Base-by-base conservation (phyloP, 2,888 invertebrate species). In the Acleris cristana region DNA sequence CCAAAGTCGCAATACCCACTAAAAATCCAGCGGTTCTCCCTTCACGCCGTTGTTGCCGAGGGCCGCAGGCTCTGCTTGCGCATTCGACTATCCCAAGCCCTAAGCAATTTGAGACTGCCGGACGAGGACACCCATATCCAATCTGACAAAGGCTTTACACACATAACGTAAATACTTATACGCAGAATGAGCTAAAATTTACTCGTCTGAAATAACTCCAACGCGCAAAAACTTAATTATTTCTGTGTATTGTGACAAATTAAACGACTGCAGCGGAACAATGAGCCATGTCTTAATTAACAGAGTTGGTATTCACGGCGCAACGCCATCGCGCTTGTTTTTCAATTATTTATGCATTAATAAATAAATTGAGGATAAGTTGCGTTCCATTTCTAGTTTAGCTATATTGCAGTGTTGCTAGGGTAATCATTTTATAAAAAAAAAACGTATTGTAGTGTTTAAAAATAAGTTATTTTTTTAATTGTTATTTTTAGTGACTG, bases 211-310 rank as follows among this genome's bases (percentile, higher is more conserved):
- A 51, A 51, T 51, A 51, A 51, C 51, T 21, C 19, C 51, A 21
- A 18, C 18, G n/a, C 51, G 62, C 18, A 45, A 63, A 61, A 69
- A 34, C 48, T 52, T 26, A 48, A 66, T 54, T 51, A 55, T 65
- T 63, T 65, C 59, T 64, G 58, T 61, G 60, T 60, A 60, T 60
- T 65, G 60, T 55, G 55, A 60, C 51, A 23, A 67, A 54, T 64
- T 51, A 66, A 61, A 57, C 18, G 7, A 64, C 61, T 61, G 53
- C 57, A 61, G 21, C 14, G 45, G 54, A 58, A 66, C 69, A 69
- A 70, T 64, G 68, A 69, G 59, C 51, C 58, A 64, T 64, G 71
- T 64, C 62, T 64, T 66, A 70, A 70, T 70, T 69, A 66, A 69
- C 64, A 59, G 52, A 53, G 62, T 66, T 55, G 18, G 49, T 55